phyloP scores from a whole-genome alignment of 2,113 vertebrate species.

The Cynoglossus semilaevis region DNA sequence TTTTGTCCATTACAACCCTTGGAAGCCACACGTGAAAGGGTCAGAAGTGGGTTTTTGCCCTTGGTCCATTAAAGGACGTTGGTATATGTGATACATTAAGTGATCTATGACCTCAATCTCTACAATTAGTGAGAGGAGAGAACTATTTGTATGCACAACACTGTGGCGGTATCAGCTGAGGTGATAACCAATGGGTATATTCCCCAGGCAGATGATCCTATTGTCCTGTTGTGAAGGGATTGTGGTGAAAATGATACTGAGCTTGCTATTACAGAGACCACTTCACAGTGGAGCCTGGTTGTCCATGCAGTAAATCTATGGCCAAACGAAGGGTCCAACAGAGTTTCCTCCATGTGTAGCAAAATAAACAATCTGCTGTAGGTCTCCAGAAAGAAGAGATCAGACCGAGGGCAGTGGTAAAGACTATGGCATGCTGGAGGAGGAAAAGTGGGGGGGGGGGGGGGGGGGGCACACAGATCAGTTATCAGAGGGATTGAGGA shows the following conservation, averaged over 20 bases:
- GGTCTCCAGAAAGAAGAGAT: slow-evolving; percentile 80
- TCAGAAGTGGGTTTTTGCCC: slow-evolving; percentile 18
- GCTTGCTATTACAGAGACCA: slow-evolving; percentile 11
- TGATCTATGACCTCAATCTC: slow-evolving; percentile 14
- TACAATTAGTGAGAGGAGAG: slow-evolving; percentile 6
- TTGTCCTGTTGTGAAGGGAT: slow-evolving; percentile 28
- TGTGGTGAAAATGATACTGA: slow-evolving; percentile 21
- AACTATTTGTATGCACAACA: slow-evolving; percentile 22
- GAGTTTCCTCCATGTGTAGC: slow-evolving; percentile 60
- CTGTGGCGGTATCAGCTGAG: slow-evolving; percentile 10
- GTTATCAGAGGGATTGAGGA: slow-evolving; percentile 74
- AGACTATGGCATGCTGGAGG: slow-evolving; percentile 61
- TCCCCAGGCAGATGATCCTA: slow-evolving; percentile 8
- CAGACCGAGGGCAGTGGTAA: slow-evolving; percentile 68
- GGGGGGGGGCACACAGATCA: slow-evolving; percentile 59
- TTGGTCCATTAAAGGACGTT: slow-evolving; percentile 25
- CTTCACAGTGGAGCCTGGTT: slow-evolving; percentile 44
- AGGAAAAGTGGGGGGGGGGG: slow-evolving; percentile 43
- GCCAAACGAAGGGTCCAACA: slow-evolving; percentile 59
- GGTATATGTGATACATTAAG: slow-evolving; percentile 14
- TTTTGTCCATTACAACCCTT: slow-evolving; percentile 24
- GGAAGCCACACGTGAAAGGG: slow-evolving; percentile 19
- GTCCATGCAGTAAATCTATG: slow-evolving; percentile 65
- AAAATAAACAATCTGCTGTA: slow-evolving; percentile 89
- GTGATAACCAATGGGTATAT: slow-evolving; percentile 19